Evolutionary conservation across 2,888 invertebrate species (phyloP), one percentile per base, ranked within the genome.

Genomic region (Drosophila affinis): DNA sequence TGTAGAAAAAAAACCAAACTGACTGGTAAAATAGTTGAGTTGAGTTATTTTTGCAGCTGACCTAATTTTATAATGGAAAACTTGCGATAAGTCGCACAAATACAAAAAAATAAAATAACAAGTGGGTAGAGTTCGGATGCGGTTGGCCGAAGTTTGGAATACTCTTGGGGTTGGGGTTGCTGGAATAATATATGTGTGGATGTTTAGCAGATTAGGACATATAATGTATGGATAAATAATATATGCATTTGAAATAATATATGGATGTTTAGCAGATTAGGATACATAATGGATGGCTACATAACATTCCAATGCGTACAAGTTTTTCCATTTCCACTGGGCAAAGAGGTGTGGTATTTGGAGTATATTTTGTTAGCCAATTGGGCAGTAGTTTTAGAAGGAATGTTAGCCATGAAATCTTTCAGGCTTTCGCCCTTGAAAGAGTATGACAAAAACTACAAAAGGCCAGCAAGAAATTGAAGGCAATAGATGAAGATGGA

Each of bases 21-120:
- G 75, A 61, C 72, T 65, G 69, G 78, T 73, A 77, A 84, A 88
- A 88, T 84, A 88, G 84, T 85, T 85, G 72, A 77, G 85, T 79
- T 84, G 83, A 86, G 81, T 88, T 88, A 88, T 88, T 88, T 86
- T 86, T 87, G 85, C 89, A 89, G 87, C 86, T 89, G 89, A 89
- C 89, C 89, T 77, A 90, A 89, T 90, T 89, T 89, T 89, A 85
- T 90, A 90, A 89, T 88, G 87, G 89, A 85, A 88, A 87, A 90
- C 87, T 88, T 84, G 88, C 88, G 81, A 83, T 87, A 87, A 87
- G 87, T 85, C 82, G 76, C 74, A 63, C 69, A 59, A 77, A 51
- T 73, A 52, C 68, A 58, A 77, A 51, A 72, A 52, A 75, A 76
- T 21, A 65, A 51, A 49, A 63, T 17, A 54, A 54, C 39, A 58